These are phyloP conservation scores for Nothocercus nigrocapillus DNA, from an alignment of 2,113 vertebrate genomes.

Conservation along the genomic window DNA sequence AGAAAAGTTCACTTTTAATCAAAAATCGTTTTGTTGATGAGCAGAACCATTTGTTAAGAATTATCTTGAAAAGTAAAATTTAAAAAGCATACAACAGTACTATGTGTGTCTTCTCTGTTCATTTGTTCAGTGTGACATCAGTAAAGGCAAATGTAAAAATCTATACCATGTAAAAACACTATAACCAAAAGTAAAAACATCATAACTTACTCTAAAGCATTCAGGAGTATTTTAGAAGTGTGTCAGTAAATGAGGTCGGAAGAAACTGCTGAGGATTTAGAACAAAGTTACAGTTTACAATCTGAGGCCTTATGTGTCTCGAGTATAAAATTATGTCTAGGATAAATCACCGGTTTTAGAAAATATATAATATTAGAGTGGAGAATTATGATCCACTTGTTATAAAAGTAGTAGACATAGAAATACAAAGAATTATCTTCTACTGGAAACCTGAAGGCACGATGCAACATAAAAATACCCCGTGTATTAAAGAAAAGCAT, in stretches of 20 bases:
- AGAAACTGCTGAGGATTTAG: not conserved
- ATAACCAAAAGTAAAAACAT: not conserved
- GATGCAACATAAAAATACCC: not conserved
- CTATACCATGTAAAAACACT: too few relatives aligned
- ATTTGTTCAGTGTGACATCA: not conserved
- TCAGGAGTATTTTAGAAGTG: not conserved
- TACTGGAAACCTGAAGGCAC: not conserved
- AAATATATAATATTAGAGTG: not conserved
- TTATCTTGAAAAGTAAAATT: not conserved
- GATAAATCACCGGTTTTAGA: not conserved
- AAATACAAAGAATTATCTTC: slow-evolving; percentile 14
- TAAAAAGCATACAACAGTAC: not conserved
- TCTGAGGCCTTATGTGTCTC: not conserved
- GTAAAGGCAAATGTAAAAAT: not conserved
- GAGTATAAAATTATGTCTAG: not conserved
- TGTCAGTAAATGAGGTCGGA: not conserved
- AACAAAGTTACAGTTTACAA: not conserved
- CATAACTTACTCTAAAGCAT: not conserved
- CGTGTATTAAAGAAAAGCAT: not conserved
- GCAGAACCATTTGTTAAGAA: not conserved
- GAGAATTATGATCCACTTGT: not conserved
- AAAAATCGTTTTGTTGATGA: not conserved
- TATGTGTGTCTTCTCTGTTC: not conserved
- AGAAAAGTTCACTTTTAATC: not conserved
- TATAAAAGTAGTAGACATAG: not conserved